Evolutionary conservation across 2,888 invertebrate species (phyloP), one percentile per base, ranked within the genome.

Genomic region (Drosophila multiciliata): DNA sequence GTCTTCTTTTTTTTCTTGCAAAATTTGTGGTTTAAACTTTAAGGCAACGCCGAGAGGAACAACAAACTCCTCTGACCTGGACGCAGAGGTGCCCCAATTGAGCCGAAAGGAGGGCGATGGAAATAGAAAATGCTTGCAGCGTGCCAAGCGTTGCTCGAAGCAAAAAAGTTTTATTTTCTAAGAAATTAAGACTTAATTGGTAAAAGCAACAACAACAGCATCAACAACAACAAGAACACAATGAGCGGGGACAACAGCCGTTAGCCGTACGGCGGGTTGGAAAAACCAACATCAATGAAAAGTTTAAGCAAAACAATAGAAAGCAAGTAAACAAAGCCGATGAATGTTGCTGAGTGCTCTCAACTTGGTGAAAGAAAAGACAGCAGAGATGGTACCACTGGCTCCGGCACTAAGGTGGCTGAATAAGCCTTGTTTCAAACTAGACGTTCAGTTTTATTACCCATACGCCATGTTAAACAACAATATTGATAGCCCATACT

Each of bases 121-220:
- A 29, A 60, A 33, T 63, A 48, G 80, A 38, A 72, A 72, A 57
- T 68, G 71, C 75, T 68, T 63, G 80, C 75, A 71, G 67, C 72
- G 53, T 45, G 55, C 73, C 74, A 73, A 89, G 87, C 89, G 89
- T 89, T 85, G 89, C 88, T 72, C 53, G 69, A 75, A 87, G 87
- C 83, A 71, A 81, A 83, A 87, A 87, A 87, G 89, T 89, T 87
- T 85, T 87, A 89, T 87, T 82, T 87, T 87, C 87, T 87, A 85
- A 87, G 89, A 87, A 87, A 87, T 87, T 87, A 87, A 87, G 87
- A 87, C 87, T 87, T 87, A 87, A 87, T 87, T 87, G 87, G 89
- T 78, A 87, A 89, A 89, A 89, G 76, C 81, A 83, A 72, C 88
- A 87, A 70, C 78, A 86, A 80, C 72, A 76, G 55, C 71, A 57